These are phyloP conservation scores for Lepilemur septentrionalis DNA, from an alignment of 2,797 vertebrate genomes.

Conservation along the genomic window DNA sequence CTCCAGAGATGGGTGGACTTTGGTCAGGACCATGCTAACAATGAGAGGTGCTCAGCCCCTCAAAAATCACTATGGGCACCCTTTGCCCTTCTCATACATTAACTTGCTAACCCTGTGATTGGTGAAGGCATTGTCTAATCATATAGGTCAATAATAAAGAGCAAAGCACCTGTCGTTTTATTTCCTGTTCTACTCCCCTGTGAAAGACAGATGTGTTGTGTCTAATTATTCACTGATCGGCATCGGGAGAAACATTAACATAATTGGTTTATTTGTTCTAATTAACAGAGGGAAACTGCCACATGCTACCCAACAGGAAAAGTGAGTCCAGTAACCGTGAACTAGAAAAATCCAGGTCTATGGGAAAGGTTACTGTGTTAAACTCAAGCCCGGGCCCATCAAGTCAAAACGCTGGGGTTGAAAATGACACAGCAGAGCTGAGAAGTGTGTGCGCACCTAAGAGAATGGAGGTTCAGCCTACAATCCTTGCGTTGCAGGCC, in stretches of 20 bases:
- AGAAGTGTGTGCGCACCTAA: slow-evolving; percentile 69
- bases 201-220: slow-evolving; percentile 85
- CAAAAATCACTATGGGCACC: background rate
- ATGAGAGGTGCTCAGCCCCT: background rate
- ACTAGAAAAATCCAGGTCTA: slow-evolving; percentile 54
- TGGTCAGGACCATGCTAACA: background rate
- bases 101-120: background rate
- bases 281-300: slow-evolving; percentile 93
- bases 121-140: background rate
- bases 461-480: slow-evolving; percentile 61
- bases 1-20: background rate
- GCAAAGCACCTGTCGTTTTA: slow-evolving; percentile 64
- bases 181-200: slow-evolving; percentile 72
- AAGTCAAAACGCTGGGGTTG: background rate
- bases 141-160: slow-evolving; percentile 67
- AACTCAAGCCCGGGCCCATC: slow-evolving; percentile 50
- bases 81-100: background rate
- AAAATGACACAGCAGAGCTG: slow-evolving; percentile 41
- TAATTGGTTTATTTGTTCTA: slow-evolving; percentile 96
- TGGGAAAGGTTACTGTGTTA: slow-evolving; percentile 43
- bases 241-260: slow-evolving; percentile 92
- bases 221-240: slow-evolving; percentile 93
- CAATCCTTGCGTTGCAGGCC: slow-evolving; percentile 58
- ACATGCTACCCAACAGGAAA: slow-evolving; percentile 89
- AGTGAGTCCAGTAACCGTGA: slow-evolving; percentile 74